Evolutionary conservation across 1,140 invertebrate species (phyloP), one percentile per base, ranked within the genome.

Genomic region (Stegodyphus dumicola): DNA sequence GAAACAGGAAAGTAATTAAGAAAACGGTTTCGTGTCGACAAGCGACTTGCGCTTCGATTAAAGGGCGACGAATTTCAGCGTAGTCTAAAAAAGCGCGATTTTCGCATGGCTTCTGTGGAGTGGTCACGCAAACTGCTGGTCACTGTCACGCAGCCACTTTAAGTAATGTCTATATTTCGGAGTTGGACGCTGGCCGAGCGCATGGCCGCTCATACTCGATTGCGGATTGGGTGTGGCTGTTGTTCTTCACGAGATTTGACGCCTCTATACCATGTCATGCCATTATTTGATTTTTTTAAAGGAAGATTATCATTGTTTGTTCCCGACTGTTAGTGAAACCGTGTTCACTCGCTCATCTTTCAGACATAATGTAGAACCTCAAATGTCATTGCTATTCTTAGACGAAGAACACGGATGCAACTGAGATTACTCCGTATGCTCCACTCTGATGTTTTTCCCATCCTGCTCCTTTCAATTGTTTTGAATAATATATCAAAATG

Each of bases 111-210:
- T 74, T 53, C 71, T 51, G 52, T 18, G 7, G 51, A 53, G 51
- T 74, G 69, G 71, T 53, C 71, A 74, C 71, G 71, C 71, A 33
- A 49, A n/a, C 13, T 53, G 5, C 71, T 71, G 49, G 69, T 71
- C 69, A 52, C 69, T 74, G 49, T 74, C 71, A 74, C 71, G 71
- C 71, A 74, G 71, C 71, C 71, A 74, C 71, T 74, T 74, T 74
- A 56, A 74, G 71, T 74, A 74, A 74, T 74, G 52, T 74, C 71
- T 74, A 74, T 74, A 74, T 74, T 53, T 74, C 71, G n/a, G n/a
- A 7, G 15, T 15, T 74, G 71, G 52, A 17, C 65, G 17, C 65
- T 18, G 17, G 65, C 17, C n/a, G 9, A 51, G 17, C 33, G 49
- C 52, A 13, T 74, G 71, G 71, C 18, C 71, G 17, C 71, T 74